Conservation (phyloP, 2,113 vertebrate genomes). For the Prionailurus viverrinus region DNA sequence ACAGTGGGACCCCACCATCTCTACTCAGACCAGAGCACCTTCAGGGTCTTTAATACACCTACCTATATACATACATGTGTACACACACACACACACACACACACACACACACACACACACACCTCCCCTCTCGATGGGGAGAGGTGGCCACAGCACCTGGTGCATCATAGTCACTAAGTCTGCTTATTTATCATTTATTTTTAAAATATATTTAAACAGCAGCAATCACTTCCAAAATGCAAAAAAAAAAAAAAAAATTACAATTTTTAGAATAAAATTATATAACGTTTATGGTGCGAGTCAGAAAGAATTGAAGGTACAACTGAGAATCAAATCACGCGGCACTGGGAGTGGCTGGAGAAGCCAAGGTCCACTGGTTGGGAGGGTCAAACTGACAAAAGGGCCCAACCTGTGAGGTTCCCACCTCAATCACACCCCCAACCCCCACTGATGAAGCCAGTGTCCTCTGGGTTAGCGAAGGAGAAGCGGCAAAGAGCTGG, state of each 20-base stretch:
- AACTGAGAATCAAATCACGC: slow-evolving; percentile 75
- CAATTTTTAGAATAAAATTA: slow-evolving; percentile 85
- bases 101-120: background rate
- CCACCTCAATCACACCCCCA: slow-evolving; percentile 52
- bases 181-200: slow-evolving; percentile 84
- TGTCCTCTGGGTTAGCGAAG: slow-evolving; percentile 76
- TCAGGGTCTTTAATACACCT: background rate
- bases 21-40: background rate
- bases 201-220: slow-evolving; percentile 87
- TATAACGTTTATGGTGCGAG: slow-evolving; percentile 82
- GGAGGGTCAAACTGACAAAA: slow-evolving; percentile 60
- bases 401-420: slow-evolving; percentile 62
- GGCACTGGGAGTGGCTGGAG: slow-evolving; percentile 65
- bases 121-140: background rate
- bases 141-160: slow-evolving; percentile 2
- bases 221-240: slow-evolving; percentile 85
- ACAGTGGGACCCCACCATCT: background rate
- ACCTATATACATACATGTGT: background rate
- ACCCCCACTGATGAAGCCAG: slow-evolving; percentile 69
- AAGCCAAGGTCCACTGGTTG: slow-evolving; percentile 59
- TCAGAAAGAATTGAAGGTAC: slow-evolving; percentile 82
- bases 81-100: background rate
- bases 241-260: slow-evolving; percentile 81
- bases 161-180: slow-evolving; percentile 68
- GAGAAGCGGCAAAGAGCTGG: slow-evolving; percentile 78